Evolutionary conservation across 2,113 vertebrate genomes (phyloP).

Genomic region (Abramis brama): DNA sequence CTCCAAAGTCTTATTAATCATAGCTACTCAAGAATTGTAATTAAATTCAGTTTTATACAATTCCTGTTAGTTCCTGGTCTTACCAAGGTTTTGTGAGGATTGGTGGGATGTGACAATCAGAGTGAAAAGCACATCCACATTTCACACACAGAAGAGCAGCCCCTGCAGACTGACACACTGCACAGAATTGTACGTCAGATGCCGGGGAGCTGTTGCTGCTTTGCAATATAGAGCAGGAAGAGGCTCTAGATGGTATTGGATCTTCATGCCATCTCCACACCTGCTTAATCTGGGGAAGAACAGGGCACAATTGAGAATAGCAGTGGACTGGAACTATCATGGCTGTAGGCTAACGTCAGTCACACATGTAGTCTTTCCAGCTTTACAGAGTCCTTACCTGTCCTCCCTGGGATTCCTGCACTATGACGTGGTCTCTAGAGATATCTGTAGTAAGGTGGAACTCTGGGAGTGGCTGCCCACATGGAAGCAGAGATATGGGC

Average conservation of each 20-base stretch:
- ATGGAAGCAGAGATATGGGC: slow-evolving; percentile 40
- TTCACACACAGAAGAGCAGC: slow-evolving; percentile 48
- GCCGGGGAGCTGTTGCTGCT: background rate
- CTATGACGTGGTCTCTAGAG: slow-evolving; percentile 32
- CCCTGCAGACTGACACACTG: slow-evolving; percentile 49
- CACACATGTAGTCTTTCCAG: background rate
- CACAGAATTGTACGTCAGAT: slow-evolving; percentile 45
- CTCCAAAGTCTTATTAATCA: background rate
- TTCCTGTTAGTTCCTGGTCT: background rate
- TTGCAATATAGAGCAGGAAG: background rate
- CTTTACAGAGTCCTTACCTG: slow-evolving; percentile 40
- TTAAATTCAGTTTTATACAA: background rate
- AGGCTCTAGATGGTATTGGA: background rate
- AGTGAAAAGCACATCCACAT: slow-evolving; percentile 62
- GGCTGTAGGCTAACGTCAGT: background rate
- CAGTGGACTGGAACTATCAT: background rate
- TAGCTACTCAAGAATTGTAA: background rate
- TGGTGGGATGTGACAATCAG: slow-evolving; percentile 63
- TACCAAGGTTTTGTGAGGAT: slow-evolving; percentile 47
- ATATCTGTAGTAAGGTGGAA: slow-evolving; percentile 42
- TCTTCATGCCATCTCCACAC: slow-evolving; percentile 21
- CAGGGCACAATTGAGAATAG: background rate
- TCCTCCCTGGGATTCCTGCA: slow-evolving; percentile 41
- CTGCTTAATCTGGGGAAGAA: background rate
- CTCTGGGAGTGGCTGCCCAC: slow-evolving; percentile 47